Evolutionary conservation across 2,888 invertebrate species (phyloP).

Genomic region (Candidula unifasciata): DNA sequence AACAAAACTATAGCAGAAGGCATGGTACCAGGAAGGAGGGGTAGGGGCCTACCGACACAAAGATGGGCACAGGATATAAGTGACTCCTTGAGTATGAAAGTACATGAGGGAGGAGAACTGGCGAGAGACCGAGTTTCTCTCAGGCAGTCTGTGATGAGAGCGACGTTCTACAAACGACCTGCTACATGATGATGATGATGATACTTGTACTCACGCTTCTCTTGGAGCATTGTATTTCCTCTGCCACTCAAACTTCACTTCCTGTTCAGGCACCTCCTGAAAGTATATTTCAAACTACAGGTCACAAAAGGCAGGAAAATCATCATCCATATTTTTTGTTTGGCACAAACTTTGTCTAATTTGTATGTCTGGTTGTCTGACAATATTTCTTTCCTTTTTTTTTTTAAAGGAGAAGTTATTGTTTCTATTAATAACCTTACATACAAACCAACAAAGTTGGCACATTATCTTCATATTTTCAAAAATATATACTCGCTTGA

Average conservation of each 20-base stretch:
- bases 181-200: too few species aligned
- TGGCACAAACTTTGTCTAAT: not conserved
- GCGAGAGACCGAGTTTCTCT: too few species aligned
- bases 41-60: too few species aligned
- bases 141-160: too few species aligned
- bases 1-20: too few species aligned
- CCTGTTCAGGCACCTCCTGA: constrained; percentile 81
- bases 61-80: too few species aligned
- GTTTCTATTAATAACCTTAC: not conserved
- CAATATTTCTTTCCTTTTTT: not conserved
- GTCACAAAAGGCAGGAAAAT: not conserved
- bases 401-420: not conserved
- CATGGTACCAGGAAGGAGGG: too few species aligned
- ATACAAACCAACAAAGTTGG: not conserved
- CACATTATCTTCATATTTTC: too few species aligned
- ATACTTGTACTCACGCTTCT: constrained; percentile 84
- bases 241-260: constrained; percentile 99
- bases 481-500: too few species aligned
- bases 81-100: too few species aligned
- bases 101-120: too few species aligned
- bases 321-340: not conserved
- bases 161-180: too few species aligned
- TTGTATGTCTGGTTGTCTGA: not conserved
- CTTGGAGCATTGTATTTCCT: constrained; percentile 98
- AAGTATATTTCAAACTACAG: constrained; percentile 2